Evolutionary conservation across 2,113 vertebrate genomes (phyloP), one percentile per base, ranked within the genome.

Genomic region (Sander vitreus): DNA sequence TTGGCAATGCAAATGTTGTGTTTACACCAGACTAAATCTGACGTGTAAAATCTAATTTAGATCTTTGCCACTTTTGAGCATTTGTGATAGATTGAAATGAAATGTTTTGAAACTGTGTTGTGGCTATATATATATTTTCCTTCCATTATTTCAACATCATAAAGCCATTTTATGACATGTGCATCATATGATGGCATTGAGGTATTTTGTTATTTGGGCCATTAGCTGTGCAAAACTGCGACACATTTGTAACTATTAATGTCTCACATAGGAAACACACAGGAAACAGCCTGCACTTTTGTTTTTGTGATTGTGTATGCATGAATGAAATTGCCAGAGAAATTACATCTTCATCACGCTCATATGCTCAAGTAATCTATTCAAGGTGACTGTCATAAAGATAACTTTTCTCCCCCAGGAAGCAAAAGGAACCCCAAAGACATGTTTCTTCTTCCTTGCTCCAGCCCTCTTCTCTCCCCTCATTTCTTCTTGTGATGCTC

Each of bases 341-440:
- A 89, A 94, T 91, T 36, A 79, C 73, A 88, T 73, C 88, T 90
- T 93, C 78, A 91, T 82, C 80, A 70, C 10, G 21, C 84, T 79
- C 79, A 53, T 80, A 69, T 77, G 66, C 78, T 45, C 48, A 71
- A 78, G 45, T 79, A 68, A 89, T 89, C 51, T 73, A 62, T 59
- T 90, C 83, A 91, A 91, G 90, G 90, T 93, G 89, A 91, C 75
- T 84, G 77, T 84, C 59, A 19, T 18, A 64, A 85, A 70, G 64
- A 72, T 25, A 76, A 76, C 64, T 78, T 81, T 79, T 82, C 50
- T 60, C 55, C 80, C 67, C 64, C 66, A 69, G 19, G 33, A 76
- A 77, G 76, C 60, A 69, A 43, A 79, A 55, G 39, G 6, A 86
- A 73, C 60, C 76, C 64, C 27, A 55, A 62, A 75, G 75, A 66